Conservation (phyloP, 2,888 invertebrate genomes). For the Melanchra persicariae region DNA sequence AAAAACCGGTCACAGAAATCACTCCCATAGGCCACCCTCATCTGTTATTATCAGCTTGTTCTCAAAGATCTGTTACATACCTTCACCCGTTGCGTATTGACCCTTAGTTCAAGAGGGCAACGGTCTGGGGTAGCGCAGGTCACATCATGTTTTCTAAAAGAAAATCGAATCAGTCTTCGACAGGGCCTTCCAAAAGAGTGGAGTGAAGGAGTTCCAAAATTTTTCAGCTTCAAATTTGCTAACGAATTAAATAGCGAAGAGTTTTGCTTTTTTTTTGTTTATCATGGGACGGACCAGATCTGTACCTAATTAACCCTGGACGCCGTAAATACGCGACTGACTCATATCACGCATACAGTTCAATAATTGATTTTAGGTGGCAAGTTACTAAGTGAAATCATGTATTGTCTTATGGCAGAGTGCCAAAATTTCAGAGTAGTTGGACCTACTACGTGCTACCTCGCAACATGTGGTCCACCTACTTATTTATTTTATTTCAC, state of each 20-base stretch:
- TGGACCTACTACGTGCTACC: constrained; percentile 20
- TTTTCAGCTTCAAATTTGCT: too few species aligned
- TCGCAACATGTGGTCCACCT: constrained; percentile 12
- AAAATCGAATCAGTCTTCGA: too few species aligned
- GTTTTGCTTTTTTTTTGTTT: too few species aligned
- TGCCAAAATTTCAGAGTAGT: constrained; percentile 35
- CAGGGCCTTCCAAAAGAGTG: too few species aligned
- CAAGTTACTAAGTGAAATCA: constrained; percentile 15
- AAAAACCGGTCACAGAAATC: background rate
- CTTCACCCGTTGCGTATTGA: background rate
- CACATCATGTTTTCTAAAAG: background rate
- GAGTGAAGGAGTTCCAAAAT: too few species aligned
- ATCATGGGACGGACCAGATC: too few species aligned
- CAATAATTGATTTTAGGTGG: background rate
- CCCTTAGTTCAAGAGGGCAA: too few species aligned
- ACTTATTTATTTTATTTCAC: constrained; percentile 39
- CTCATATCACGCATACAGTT: background rate
- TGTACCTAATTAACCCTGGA: background rate
- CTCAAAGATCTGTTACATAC: background rate
- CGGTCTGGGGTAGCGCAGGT: too few species aligned
- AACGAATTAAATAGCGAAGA: too few species aligned
- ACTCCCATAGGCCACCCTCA: background rate
- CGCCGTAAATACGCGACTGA: background rate
- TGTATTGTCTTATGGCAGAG: constrained; percentile 16
- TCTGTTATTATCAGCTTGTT: background rate